A percentile compares a stretch with the other conserved stretches of the same genome.
phyloP scores from a whole-genome alignment of 2,888 invertebrate species.

The Drosophila atripex region DNA sequence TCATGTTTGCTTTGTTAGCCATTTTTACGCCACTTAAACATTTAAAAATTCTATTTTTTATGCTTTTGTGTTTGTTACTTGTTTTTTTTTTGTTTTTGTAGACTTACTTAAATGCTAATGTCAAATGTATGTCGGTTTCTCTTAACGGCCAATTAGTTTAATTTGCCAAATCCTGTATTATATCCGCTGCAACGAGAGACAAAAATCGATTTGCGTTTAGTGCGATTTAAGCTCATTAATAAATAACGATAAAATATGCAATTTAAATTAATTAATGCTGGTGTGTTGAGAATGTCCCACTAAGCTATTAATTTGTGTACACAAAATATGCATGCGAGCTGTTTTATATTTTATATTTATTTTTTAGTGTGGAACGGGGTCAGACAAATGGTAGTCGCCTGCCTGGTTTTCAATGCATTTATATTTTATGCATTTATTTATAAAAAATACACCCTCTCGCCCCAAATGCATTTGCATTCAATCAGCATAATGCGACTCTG shows the following conservation, averaged over 20 bases:
- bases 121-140: constrained; percentile 52
- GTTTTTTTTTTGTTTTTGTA: constrained; percentile 34
- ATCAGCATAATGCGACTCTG: constrained; percentile 55
- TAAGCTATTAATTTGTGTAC: constrained; percentile 55
- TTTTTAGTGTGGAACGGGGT: constrained; percentile 20
- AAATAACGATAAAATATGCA: constrained; percentile 57
- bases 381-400: constrained; percentile 10
- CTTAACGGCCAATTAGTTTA: constrained; percentile 72
- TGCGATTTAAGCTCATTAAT: constrained; percentile 57
- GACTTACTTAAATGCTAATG: constrained; percentile 72
- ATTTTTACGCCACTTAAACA: constrained; percentile 51
- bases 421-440: constrained; percentile 45
- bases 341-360: constrained; percentile 2
- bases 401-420: constrained; percentile 12
- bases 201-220: constrained; percentile 54
- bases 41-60: constrained; percentile 36
- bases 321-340: constrained; percentile 2
- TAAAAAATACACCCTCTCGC: constrained; percentile 49
- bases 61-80: constrained; percentile 2
- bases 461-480: constrained; percentile 72
- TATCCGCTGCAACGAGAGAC: constrained; percentile 69
- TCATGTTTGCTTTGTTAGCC: constrained; percentile 14
- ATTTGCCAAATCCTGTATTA: constrained; percentile 81
- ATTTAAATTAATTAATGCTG: constrained; percentile 68
- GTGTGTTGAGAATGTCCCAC: constrained; percentile 17